Evolutionary conservation across 1,140 invertebrate species (phyloP).

Genomic region (Penaeus chinensis): DNA sequence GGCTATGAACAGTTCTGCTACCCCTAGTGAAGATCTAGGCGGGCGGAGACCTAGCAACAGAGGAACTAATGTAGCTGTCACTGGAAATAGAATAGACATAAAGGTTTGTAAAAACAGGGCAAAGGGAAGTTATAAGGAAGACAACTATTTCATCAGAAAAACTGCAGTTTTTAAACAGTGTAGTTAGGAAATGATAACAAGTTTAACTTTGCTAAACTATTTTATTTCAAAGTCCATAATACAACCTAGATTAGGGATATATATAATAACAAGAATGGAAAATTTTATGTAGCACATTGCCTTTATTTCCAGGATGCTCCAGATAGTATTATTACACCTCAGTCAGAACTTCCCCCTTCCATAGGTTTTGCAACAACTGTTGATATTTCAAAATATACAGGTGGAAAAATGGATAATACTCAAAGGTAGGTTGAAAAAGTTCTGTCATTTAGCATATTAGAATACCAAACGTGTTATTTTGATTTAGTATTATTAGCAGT

Average conservation of each 20-base stretch:
- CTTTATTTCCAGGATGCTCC: constrained; percentile 30
- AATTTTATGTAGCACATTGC: too few species aligned
- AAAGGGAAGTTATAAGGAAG: not conserved
- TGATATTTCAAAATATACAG: constrained; percentile 49
- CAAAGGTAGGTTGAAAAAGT: constrained; percentile 35
- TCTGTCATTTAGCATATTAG: not conserved
- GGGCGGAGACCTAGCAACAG: not conserved
- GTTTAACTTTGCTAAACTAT: not conserved
- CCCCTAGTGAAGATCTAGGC: constrained; percentile 1
- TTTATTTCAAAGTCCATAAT: not conserved
- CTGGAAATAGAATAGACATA: constrained; percentile 88
- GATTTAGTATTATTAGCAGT: too few species aligned
- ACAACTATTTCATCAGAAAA: not conserved
- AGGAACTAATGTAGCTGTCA: constrained; percentile 81
- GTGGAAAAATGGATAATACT: constrained; percentile 52
- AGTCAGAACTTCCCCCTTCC: constrained; percentile 40
- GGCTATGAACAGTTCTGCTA: constrained; percentile 17
- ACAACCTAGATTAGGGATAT: not conserved
- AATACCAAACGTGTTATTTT: too few species aligned
- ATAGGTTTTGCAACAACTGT: constrained; percentile 44
- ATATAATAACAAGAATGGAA: too few species aligned
- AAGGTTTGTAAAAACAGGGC: constrained; percentile 66
- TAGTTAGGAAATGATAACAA: not conserved
- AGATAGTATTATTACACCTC: constrained; percentile 32
- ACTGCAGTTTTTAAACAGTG: not conserved